Conservation (phyloP, 2,888 invertebrate species). For the Dugesia japonica region DNA sequence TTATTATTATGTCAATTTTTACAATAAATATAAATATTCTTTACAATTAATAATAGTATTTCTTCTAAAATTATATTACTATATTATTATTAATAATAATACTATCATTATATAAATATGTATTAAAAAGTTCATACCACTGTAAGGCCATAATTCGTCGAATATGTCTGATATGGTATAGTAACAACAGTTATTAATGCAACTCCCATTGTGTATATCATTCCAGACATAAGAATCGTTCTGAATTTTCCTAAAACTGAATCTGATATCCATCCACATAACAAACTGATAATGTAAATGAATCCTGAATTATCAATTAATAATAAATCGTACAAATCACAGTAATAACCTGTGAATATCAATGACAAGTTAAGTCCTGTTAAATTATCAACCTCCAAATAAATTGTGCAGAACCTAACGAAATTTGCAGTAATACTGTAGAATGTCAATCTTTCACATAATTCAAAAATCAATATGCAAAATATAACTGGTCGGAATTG, state of each 20-base stretch:
- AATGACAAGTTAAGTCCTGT: slow-evolving; percentile 38
- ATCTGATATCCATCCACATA: slow-evolving; percentile 41
- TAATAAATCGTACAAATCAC: no score
- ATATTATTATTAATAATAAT: no score
- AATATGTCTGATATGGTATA: neutral
- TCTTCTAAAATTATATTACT: no score
- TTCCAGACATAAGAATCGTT: slow-evolving; percentile 40
- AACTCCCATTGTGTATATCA: slow-evolving; percentile 39
- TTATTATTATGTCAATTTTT: no score
- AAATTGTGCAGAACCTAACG: slow-evolving; percentile 38
- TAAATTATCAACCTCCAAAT: neutral
- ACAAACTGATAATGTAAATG: slow-evolving; percentile 39
- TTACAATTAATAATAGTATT: no score
- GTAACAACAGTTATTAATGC: neutral
- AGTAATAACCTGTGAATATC: slow-evolving; percentile 38
- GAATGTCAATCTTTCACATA: slow-evolving; percentile 41
- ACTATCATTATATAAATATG: neutral
- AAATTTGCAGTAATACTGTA: slow-evolving; percentile 41
- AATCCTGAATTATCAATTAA: slow-evolving; percentile 38
- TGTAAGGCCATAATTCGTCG: neutral
- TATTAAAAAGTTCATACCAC: neutral
- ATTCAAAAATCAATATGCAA: slow-evolving; percentile 11
- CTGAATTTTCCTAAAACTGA: slow-evolving; percentile 40
- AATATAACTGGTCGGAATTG: neutral
- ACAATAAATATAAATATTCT: no score